phyloP scores from a whole-genome alignment of 1,140 invertebrate genomes.

The Eulimnadia texana region DNA sequence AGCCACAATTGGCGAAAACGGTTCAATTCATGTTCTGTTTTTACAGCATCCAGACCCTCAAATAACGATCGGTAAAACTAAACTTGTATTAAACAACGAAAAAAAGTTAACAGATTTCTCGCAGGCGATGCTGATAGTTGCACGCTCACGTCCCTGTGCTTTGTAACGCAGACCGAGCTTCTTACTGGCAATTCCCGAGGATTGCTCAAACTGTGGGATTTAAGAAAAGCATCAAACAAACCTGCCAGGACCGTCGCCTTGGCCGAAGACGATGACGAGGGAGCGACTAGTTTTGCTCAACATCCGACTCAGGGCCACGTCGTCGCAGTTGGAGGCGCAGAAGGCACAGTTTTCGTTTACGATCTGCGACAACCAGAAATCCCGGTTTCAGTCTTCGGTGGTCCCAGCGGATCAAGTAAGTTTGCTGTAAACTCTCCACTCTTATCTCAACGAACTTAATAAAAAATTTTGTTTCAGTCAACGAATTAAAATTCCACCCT shows the following conservation, averaged over 20 bases:
- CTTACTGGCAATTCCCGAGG: slow-evolving; percentile 69
- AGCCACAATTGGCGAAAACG: slow-evolving; percentile 64
- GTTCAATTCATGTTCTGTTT: slow-evolving; percentile 52
- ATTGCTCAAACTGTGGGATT: slow-evolving; percentile 75
- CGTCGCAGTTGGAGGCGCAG: slow-evolving; percentile 64
- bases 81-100: slow-evolving; percentile 9
- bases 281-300: slow-evolving; percentile 52
- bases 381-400: slow-evolving; percentile 61
- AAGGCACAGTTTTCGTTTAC: slow-evolving; percentile 67
- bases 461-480: slow-evolving; percentile 32
- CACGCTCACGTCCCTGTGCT: slow-evolving; percentile 54
- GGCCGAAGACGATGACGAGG: slow-evolving; percentile 27
- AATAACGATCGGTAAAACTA: slow-evolving; percentile 39
- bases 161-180: slow-evolving; percentile 57
- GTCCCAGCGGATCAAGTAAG: slow-evolving; percentile 37
- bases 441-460: too few species aligned
- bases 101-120: slow-evolving; percentile 12
- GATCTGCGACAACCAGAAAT: slow-evolving; percentile 65
- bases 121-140: slow-evolving; percentile 64
- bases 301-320: slow-evolving; percentile 77
- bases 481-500: slow-evolving; percentile 69
- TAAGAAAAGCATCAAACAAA: slow-evolving; percentile 37
- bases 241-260: slow-evolving; percentile 27
- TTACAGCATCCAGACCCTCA: slow-evolving; percentile 41
- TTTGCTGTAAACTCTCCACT: background rate